Base-by-base conservation (phyloP, 1,140 invertebrate genomes). In the Ceratosolen solmsi region DNA sequence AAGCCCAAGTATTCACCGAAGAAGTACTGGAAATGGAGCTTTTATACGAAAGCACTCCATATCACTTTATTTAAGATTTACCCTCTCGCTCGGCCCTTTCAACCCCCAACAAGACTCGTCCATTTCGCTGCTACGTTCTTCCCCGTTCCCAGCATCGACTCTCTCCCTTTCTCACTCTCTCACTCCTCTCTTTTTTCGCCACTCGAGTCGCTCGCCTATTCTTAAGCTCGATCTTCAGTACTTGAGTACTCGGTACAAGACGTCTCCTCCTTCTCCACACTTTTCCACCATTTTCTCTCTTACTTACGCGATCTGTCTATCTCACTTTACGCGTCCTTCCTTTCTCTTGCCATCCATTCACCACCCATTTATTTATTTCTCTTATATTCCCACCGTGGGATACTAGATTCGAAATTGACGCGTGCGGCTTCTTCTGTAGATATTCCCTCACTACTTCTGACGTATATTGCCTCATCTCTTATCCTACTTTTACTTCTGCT, bases 31-130 rank as follows among this genome's bases (percentile, higher is more conserved):
- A 91, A 92, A 91, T 90, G 89, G 90, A 89, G 91, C 90, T 92
- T 91, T 91, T 91, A 91, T 92, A 92, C 90, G 89, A 91, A 91
- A 92, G 90, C 90, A 92, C 91, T 92, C 91, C 91, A 92, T 92
- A 91, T 91, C 91, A 92, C 90, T 91, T 92, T 92, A 92, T 92
- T 92, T 92, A 92, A 91, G 90, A 92, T 91, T 91, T 92, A 91
- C 90, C 90, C 90, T 92, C 90, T 92, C 89, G 84, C 89, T 89
- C 89, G 87, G 87, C 89, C 90, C 89, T 90, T 92, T 91, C 88
- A 90, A 89, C 88, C 90, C 89, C 89, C 90, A 90, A 92, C 91
- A 91, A 92, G 91, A 91, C 91, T 91, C 90, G 90, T 92, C 90
- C 91, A 91, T 92, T 92, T 92, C 89, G 89, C 88, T 86, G 88